Evolutionary conservation across 2,113 vertebrate genomes (phyloP), one percentile per base, ranked within the genome.

Genomic region (Amphiprion ocellaris): DNA sequence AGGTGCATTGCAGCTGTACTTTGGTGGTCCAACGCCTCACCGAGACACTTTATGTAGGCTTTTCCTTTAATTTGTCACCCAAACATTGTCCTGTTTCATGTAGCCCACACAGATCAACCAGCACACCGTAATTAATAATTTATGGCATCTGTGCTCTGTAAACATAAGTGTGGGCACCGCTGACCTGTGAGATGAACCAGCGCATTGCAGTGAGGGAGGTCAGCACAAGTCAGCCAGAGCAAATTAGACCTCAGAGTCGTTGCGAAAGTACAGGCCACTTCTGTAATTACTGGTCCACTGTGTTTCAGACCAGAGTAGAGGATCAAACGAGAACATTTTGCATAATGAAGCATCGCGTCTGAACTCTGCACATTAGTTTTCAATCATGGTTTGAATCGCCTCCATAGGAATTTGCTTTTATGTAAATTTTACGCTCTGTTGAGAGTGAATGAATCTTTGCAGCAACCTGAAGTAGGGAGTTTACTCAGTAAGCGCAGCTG

Each of bases 161-260:
- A 82, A 83, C 67, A 70, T 10, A 24, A 67, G 81, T 60, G 81
- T 77, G 74, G 64, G 64, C 62, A 44, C 46, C 4, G 47, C 60
- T 54, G 71, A 79, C 80, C 72, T 67, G 46, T 53, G 60, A 67
- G 24, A 58, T 49, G 33, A 72, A 56, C 41, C 41, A 47, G 19
- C 49, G 83, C 47, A 62, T 30, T 33, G 50, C 47, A 53, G 21
- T 49, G 37, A 66, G 46, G 47, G 67, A 58, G 78, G 83, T 77
- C 75, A 82, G 41, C 1, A 1, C 71, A 46, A 26, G 66, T 69
- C 44, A 62, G 37, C 26, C 9, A 15, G 19, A 73, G 55, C 69
- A 83, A 87, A 84, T 86, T 58, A 80, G 47, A 60, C 30, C 59
- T 28, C 58, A 44, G 59, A 47, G 47, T 76, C 56, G 5, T 46